Base-by-base conservation (phyloP, 1,140 invertebrate species). In the Brevipalpus yothersi region DNA sequence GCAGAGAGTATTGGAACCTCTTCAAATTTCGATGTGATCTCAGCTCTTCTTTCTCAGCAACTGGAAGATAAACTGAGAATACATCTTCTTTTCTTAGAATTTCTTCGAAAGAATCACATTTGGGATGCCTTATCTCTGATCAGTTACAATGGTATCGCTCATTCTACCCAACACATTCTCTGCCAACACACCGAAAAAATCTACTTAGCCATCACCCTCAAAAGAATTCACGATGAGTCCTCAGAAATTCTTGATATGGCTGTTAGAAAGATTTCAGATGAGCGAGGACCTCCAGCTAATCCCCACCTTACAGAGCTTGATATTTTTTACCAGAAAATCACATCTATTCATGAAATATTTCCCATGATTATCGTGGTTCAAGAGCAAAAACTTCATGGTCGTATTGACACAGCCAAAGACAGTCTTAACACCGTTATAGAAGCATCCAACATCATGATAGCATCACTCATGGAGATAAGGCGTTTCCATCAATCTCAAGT, bases 21-120 rank as follows among this genome's bases (percentile, higher is more conserved):
- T 43, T 45, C 15, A 15, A 56, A 57, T 23, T 58, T 39, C 41
- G n/a, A 31, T n/a, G 49, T 23, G 5, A 42, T 53, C 4, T 73
- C 72, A 4, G 78, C 91, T 72, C 82, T 90, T 69, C 81, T 88
- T 60, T 69, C 78, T 1, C 80, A 82, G 63, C 87, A 91, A 69
- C 69, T 94, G 11, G 79, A 82, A 63, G 86, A 89, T 66, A 93
- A 94, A 71, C 79, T 82, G 64, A 79, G 80, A 66, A 84, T 83
- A 4, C 74, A 86, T 53, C 76, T 81, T 56, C 76, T 65, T 43
- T 68, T 71, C 39, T 65, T 70, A n/a, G 67, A 77, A 41, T 91
- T 92, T 70, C 71, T 92, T n/a, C 81, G 84, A 67, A 77, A 79
- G 53, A 74, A 79, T 51, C 76, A 77, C 17, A 68, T 91, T 10